phyloP scores from a whole-genome alignment of 2,888 invertebrate species.

The Thymelicus lineola region DNA sequence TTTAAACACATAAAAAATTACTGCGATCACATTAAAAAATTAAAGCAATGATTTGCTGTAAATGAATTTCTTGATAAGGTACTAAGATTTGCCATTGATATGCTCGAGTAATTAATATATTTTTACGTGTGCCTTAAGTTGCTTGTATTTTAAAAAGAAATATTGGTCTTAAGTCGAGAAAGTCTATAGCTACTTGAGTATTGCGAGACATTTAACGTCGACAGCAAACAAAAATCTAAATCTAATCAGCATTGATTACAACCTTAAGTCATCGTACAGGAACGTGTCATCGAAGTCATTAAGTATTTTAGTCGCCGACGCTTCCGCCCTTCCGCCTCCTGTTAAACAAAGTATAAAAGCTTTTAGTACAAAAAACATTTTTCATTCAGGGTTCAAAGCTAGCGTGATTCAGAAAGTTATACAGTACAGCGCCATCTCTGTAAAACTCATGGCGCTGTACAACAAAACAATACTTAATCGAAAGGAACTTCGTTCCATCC shows the following conservation, averaged over 20 bases:
- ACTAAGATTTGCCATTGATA: not conserved
- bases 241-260: not conserved
- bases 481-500: too few species aligned
- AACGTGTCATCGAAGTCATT: not conserved
- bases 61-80: too few species aligned
- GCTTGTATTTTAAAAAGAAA: not conserved
- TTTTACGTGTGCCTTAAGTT: not conserved
- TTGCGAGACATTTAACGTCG: not conserved
- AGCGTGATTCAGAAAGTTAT: too few species aligned
- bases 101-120: not conserved
- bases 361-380: too few species aligned
- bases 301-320: slow-evolving; percentile 50
- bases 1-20: too few species aligned
- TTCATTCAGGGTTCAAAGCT: too few species aligned
- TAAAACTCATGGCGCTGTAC: too few species aligned
- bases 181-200: not conserved
- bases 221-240: not conserved
- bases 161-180: not conserved
- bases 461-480: too few species aligned
- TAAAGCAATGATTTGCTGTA: too few species aligned
- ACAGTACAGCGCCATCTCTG: too few species aligned
- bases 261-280: not conserved
- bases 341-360: slow-evolving; percentile 37
- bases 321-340: slow-evolving; percentile 64
- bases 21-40: too few species aligned